Base-by-base conservation (phyloP, 2,888 invertebrate species). In the Allophyes oxyacanthae region DNA sequence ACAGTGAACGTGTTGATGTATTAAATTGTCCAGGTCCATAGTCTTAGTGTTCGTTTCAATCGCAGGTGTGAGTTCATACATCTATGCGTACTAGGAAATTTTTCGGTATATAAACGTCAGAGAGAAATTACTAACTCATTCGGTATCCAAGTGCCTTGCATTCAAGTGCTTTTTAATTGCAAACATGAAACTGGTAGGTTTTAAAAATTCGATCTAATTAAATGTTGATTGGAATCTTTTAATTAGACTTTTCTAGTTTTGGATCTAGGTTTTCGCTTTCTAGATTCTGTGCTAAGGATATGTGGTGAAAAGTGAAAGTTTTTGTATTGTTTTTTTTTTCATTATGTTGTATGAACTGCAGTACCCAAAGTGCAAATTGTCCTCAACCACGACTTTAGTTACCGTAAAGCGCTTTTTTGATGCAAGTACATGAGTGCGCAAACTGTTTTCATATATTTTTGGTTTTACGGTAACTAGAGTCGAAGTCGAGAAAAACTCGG, bases 181-280 rank as follows among this genome's bases (percentile, higher is more conserved):
- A 77, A 86, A 76, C 73, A 92, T 92, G 92, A 92, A 88, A 74
- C 76, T 89, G 90, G 92, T 92, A 86, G 80, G 91, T 89, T 64
- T 46, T 33, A 28, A 4, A 28, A 50, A 56, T 37, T 52, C 28
- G 43, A 61, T 54, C 45, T 65, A 65, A 36, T 36, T 38, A 45
- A 1, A 37, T 32, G 6, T 30, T 45, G 33, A 26, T 50, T 44
- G 0, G 10, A 9, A 64, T 44, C 9, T 48, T n/a, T 34, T 50
- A 53, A 49, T 46, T 43, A 48, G 1, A 32, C 1, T 8, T 32
- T 8, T 32, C 20, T 51, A 38, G 15, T 26, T 37, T 42, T 65
- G 6, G 0, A 6, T 28, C 8, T 8, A 28, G 28, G 11, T 11
- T 50, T n/a, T 32, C 45, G 14, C 1, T 20, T 34, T 50, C 45